Conservation (phyloP, 2,797 vertebrate species). For the Margarornis squamiger region DNA sequence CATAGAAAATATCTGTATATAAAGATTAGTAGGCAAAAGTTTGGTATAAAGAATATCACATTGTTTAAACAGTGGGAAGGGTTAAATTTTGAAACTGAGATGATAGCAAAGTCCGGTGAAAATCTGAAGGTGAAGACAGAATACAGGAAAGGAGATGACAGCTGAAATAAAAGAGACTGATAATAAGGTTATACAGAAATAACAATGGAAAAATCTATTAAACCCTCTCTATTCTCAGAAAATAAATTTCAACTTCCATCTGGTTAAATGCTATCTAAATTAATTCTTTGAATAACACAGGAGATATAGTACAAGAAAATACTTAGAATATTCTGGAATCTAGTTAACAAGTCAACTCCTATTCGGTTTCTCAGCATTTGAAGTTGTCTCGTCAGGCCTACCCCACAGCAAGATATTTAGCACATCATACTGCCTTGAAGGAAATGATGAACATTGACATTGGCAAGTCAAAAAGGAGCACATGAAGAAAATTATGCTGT, state of each 20-base stretch:
- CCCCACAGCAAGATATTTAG: background rate
- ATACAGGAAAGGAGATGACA: background rate
- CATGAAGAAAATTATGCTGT: background rate
- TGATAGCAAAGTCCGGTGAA: background rate
- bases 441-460: background rate
- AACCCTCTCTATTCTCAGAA: background rate
- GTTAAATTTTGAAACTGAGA: background rate
- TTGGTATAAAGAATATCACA: background rate
- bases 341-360: background rate
- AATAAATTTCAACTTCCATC: background rate
- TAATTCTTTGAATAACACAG: background rate
- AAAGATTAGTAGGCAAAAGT: slow-evolving; percentile 30
- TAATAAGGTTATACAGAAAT: slow-evolving; percentile 18
- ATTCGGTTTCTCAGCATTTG: background rate
- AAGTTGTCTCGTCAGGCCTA: background rate
- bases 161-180: background rate
- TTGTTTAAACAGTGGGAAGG: background rate
- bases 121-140: background rate
- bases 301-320: background rate
- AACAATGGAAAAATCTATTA: slow-evolving; percentile 15
- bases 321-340: background rate
- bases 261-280: slow-evolving; percentile 31
- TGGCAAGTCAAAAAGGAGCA: background rate
- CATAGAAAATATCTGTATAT: background rate
- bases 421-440: background rate